Evolutionary conservation across 2,797 vertebrate species (phyloP).

Genomic region (Enteromius paludinosus): DNA sequence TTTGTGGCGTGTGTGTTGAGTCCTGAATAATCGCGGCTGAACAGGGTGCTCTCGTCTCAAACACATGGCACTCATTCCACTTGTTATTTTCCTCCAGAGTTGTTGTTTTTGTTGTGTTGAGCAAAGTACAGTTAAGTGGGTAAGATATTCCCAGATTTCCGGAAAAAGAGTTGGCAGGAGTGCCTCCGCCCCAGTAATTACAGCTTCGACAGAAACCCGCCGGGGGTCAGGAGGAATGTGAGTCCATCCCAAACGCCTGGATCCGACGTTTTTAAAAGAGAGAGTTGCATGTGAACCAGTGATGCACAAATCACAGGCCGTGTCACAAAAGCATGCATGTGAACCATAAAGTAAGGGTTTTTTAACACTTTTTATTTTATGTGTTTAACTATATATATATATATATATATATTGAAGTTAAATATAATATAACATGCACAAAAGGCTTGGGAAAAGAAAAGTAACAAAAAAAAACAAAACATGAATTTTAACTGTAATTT

Average conservation of each 20-base stretch:
- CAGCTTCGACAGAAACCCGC: conserved; percentile 36
- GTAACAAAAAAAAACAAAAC: too few relatives aligned
- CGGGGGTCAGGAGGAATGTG: conserved; percentile 55
- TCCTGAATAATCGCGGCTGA: conserved; percentile 38
- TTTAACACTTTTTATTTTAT: too few relatives aligned
- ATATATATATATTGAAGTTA: too few relatives aligned
- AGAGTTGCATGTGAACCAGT: background rate
- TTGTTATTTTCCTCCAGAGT: conserved; percentile 7
- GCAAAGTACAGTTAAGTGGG: conserved; percentile 41
- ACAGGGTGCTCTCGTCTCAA: background rate
- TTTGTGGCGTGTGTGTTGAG: conserved; percentile 15
- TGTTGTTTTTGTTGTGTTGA: conserved; percentile 53
- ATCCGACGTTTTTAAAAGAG: background rate
- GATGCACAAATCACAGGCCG: too few relatives aligned
- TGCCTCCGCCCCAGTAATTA: conserved; percentile 58
- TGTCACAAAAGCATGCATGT: too few relatives aligned
- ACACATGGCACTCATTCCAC: conserved; percentile 47
- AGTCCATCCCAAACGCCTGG: background rate
- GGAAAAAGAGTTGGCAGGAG: conserved; percentile 29
- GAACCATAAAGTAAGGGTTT: too few relatives aligned
- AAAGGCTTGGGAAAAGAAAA: too few relatives aligned
- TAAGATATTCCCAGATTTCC: conserved; percentile 52
- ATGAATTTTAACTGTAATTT: too few relatives aligned
- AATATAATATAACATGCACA: too few relatives aligned
- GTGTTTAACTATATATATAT: too few relatives aligned